Base-by-base conservation (phyloP, 2,113 vertebrate genomes). In the Conger conger region DNA sequence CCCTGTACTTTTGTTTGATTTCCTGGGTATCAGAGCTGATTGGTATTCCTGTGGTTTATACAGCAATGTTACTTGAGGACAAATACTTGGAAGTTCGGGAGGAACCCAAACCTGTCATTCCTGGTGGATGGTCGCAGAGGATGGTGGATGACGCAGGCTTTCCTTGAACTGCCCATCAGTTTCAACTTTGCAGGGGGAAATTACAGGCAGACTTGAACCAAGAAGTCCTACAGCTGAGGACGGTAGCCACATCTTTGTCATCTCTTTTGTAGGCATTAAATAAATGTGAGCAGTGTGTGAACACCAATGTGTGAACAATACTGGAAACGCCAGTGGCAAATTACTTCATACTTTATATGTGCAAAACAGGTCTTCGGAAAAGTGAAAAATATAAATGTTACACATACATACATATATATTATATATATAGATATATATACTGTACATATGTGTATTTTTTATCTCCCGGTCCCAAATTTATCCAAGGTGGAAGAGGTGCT, bases 301-400 rank as follows among this genome's bases (percentile, higher is more conserved):
- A 30, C 73, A 73, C 5, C 68, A 73, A 27, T 33, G 3, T 33
- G n/a, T 78, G 76, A 38, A 84, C 30, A 76, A 40, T 83, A 40
- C 42, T 42, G 53, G 45, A 83, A 40, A 86, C 63, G 86, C 88
- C 89, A 9, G 81, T 84, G 87, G 91, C 89, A 84, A 40, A 0
- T 88, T 88, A 82, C 79, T 3, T 81, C 76, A 84, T 77, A 54
- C 30, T 16, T 13, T 85, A 33, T 85, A 88, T 94, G 93, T 94
- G 95, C 92, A 94, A 94, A 95, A 94, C 82, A 79, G 57, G 91
- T 94, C 92, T 93, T 93, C 91, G 93, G 94, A 93, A 93, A 50
- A 92, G 93, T 94, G 92, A 93, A 94, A 95, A 96, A 93, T 94
- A 95, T 91, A 96, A 94, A 96, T 94, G 84, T 79, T 93, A 87